Percentiles rank a stretch among this genome's conserved stretches.
Conservation (phyloP, 2,888 invertebrate species). For the Andrena chrysosceles region DNA sequence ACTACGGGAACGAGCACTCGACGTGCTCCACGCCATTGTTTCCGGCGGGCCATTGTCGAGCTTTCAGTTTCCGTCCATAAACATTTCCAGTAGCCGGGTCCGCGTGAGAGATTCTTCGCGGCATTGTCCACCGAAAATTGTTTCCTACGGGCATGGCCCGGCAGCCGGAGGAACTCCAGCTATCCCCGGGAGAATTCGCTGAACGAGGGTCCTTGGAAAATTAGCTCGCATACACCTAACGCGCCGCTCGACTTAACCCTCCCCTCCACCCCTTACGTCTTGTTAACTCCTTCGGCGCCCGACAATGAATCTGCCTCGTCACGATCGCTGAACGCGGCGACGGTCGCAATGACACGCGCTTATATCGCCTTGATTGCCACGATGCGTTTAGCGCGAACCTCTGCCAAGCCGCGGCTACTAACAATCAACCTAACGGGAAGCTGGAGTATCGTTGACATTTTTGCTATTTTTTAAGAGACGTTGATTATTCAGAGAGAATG, state of each 20-base stretch:
- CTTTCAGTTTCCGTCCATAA: slow-evolving; percentile 81
- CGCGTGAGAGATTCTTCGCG: slow-evolving; percentile 75
- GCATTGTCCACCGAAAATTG: slow-evolving; percentile 77
- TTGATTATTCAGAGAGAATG: not conserved
- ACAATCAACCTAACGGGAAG: not conserved
- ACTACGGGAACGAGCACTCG: slow-evolving; percentile 79
- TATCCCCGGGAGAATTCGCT: slow-evolving; percentile 69
- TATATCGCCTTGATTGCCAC: not conserved
- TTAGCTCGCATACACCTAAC: slow-evolving; percentile 61
- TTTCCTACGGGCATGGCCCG: slow-evolving; percentile 66
- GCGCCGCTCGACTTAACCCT: slow-evolving; percentile 31
- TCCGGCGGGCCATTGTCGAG: slow-evolving; percentile 75
- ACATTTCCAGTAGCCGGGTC: slow-evolving; percentile 77
- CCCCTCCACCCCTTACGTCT: slow-evolving; percentile 18
- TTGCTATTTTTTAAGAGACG: not conserved
- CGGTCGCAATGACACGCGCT: slow-evolving; percentile 7
- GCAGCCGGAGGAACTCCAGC: slow-evolving; percentile 68
- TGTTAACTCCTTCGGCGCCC: slow-evolving; percentile 36
- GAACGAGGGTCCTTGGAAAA: slow-evolving; percentile 64
- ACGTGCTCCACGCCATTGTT: slow-evolving; percentile 78
- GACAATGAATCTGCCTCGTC: slow-evolving; percentile 44
- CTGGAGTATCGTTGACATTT: not conserved
- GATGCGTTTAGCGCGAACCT: not conserved
- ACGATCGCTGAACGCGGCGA: slow-evolving; percentile 23
- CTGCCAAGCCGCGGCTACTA: not conserved